A percentile compares a stretch with the other conserved stretches of the same genome.
Evolutionary conservation across 2,797 vertebrate species (phyloP).

Genomic region (Liparis tanakae): DNA sequence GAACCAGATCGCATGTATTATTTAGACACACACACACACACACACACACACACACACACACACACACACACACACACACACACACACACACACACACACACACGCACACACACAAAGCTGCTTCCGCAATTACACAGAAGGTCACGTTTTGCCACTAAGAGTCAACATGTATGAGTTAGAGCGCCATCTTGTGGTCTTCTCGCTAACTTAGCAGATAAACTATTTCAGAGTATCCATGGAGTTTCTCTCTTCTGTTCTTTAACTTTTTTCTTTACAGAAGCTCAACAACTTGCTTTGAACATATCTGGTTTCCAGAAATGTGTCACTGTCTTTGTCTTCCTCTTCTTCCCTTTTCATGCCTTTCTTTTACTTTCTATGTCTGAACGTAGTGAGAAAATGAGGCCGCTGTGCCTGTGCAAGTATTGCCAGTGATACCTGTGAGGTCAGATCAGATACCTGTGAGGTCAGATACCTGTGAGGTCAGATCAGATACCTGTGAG

Average conservation of each 20-base stretch:
- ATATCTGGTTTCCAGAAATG: background rate
- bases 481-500: too few species aligned
- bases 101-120: slow-evolving; percentile 4
- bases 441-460: too few species aligned
- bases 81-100: slow-evolving; percentile 1
- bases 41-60: slow-evolving; percentile 10
- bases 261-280: slow-evolving; percentile 14
- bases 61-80: background rate
- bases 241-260: slow-evolving; percentile 23
- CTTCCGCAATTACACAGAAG: slow-evolving; percentile 26
- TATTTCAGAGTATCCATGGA: slow-evolving; percentile 22
- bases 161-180: slow-evolving; percentile 25
- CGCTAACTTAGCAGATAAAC: background rate
- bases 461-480: too few species aligned
- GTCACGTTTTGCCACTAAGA: slow-evolving; percentile 2
- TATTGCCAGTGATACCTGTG: background rate
- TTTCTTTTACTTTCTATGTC: background rate
- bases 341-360: background rate
- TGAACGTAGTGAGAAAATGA: slow-evolving; percentile 7
- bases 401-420: background rate
- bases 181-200: slow-evolving; percentile 56
- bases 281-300: background rate
- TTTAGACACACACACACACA: slow-evolving; percentile 47
- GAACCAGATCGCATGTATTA: slow-evolving; percentile 61
- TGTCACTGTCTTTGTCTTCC: background rate